Base-by-base conservation (phyloP, 1,140 invertebrate genomes). In the Spodoptera litura region DNA sequence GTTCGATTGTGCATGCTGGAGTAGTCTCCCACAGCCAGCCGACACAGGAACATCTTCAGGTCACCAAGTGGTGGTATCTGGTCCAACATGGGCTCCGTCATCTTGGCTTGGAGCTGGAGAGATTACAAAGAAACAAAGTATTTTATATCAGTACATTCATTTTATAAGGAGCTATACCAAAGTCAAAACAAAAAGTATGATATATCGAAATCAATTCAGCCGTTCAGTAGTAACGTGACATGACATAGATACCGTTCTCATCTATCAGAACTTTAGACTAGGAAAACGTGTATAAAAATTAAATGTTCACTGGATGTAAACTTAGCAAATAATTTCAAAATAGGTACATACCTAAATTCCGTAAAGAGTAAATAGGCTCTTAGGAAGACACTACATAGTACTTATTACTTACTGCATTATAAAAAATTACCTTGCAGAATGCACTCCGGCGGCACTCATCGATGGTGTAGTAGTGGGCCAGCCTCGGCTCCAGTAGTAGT, bases 21-120 rank as follows among this genome's bases (percentile, higher is more conserved):
- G 53, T 91, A 92, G 68, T 95, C 92, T 0, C 92, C 91, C 2
- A 94, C 91, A 2, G 91, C 87, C 27, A 95, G 82, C 27, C 89
- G 88, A 52, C 94, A 94, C 3, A 98, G 90, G 92, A 96, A 97
- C 88, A 96, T 95, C 90, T 97, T 96, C 5, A 98, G 90, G 58
- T 98, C 97, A 9, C 96, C 95, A 3, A 98, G 88, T 11, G 97
- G 96, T 1, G 97, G 95, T 73, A 98, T 91, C 93, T 98, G 97
- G 87, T 98, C 97, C 51, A 98, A 77, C 11, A 97, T 85, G 12
- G 89, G 84, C 70, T 97, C 97, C 6, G 96, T 95, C 27, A 97
- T 86, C 27, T 91, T 95, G 88, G 94, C 91, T 90, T 96, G 95
- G 27, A 97, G 88, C 96, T 96, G 79, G 35, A 25, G 10, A 4